Base-by-base conservation (phyloP, 2,797 vertebrate genomes). In the Pseudochirops corinnae region DNA sequence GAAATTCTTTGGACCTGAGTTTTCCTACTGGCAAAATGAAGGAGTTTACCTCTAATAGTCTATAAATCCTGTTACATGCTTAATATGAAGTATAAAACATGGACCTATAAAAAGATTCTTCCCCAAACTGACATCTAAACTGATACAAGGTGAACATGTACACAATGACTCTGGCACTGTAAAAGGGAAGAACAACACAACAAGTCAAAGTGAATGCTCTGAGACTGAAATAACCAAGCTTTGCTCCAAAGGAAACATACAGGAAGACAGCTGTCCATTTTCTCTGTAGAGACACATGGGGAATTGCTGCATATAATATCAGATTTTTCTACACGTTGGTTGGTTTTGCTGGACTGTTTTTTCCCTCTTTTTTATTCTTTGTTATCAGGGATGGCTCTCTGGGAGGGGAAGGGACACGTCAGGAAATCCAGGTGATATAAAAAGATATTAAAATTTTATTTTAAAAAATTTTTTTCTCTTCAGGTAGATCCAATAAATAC, bases 11-110 rank as follows among this genome's bases (percentile, higher is more conserved):
- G 56, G 53, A 67, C 46, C 91, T 55, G 13, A 92, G 24, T 56
- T 95, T 57, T 31, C 91, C n/a, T 28, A 46, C 52, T 82, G 53
- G 91, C 11, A 91, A 95, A 96, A 93, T 0, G 55, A 93, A 93
- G 21, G 28, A 16, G 16, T 18, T 33, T 5, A 74, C 18, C 67
- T 74, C 16, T 21, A 39, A 39, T 0, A 74, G n/a, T 74, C 18
- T 39, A 39, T 21, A 74, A 39, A 21, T 39, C 39, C 10, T 50
- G 26, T 26, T 46, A 50, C 21, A 11, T 50, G 18, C 21, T 50
- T 26, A 50, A 87, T 50, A 50, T 87, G 21, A 87, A 50, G 74
- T 50, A 9, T 87, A 87, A 87, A 82, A 87, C 74, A 87, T 4
- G 24, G 39, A 50, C 46, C 74, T 9, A 50, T 87, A 21, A 46